phyloP scores from a whole-genome alignment of 2,797 vertebrate genomes.

The Paratrypauchen microcephalus region DNA sequence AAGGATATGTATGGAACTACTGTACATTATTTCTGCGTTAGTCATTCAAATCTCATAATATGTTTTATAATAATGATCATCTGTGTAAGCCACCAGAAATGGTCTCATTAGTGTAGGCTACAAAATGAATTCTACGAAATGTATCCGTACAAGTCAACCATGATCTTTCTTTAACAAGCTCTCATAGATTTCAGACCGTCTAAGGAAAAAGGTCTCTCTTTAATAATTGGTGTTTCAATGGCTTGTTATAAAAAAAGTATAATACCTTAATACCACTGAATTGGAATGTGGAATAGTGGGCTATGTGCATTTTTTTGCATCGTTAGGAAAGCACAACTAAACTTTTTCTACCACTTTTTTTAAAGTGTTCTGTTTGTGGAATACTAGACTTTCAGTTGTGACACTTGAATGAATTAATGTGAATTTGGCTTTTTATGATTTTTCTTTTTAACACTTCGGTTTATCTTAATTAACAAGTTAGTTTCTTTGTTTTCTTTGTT shows the following conservation, averaged over 20 bases:
- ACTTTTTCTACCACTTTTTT: too few relatives aligned
- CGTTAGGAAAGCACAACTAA: too few relatives aligned
- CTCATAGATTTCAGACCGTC: conserved; percentile 41
- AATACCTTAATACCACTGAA: background rate
- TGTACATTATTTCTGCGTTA: background rate
- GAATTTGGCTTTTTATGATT: background rate
- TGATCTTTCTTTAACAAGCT: conserved; percentile 52
- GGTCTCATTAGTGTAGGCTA: conserved; percentile 17
- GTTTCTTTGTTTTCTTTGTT: background rate
- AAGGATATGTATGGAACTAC: background rate
- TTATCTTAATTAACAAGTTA: background rate
- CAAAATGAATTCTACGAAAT: conserved; percentile 16
- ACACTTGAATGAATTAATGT: too few relatives aligned
- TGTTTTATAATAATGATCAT: background rate
- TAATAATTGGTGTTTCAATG: background rate
- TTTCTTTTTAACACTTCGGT: background rate
- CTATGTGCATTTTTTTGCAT: too few relatives aligned
- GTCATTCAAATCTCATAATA: background rate
- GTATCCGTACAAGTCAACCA: conserved; percentile 29
- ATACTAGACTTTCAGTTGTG: too few relatives aligned
- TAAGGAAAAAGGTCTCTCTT: background rate
- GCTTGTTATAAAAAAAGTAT: background rate
- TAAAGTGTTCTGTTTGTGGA: too few relatives aligned
- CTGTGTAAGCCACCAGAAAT: background rate
- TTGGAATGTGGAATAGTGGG: background rate